A percentile compares a stretch with the other conserved stretches of the same genome.
Conservation (phyloP, 2,113 vertebrate species). For the Stigmatopora argus region DNA sequence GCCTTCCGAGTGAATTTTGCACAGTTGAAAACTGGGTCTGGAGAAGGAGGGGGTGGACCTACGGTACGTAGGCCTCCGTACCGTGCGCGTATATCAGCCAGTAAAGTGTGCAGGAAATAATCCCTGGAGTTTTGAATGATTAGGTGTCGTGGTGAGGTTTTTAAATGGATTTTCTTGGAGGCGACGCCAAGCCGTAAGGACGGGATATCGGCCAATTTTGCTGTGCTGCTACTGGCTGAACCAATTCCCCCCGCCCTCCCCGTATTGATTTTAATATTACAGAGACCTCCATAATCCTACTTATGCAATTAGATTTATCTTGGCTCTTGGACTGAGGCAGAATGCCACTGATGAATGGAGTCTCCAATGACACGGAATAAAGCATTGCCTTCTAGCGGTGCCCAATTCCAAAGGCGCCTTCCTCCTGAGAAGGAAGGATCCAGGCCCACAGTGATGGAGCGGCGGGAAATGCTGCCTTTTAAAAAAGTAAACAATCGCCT, state of each 20-base stretch:
- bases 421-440: constrained; percentile 11
- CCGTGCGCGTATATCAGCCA: constrained; percentile 41
- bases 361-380: constrained; percentile 43
- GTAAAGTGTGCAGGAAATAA: constrained; percentile 50
- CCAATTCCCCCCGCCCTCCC: neutral
- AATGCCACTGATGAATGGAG: constrained; percentile 38
- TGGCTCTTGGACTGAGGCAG: constrained; percentile 30
- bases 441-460: constrained; percentile 36
- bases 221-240: constrained; percentile 41
- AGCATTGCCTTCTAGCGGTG: constrained; percentile 18
- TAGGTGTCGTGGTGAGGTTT: constrained; percentile 46
- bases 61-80: constrained; percentile 39
- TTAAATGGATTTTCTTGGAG: constrained; percentile 57
- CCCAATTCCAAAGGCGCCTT: constrained; percentile 30
- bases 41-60: constrained; percentile 38
- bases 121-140: constrained; percentile 53
- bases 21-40: constrained; percentile 15
- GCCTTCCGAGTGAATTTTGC: constrained; percentile 24
- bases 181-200: constrained; percentile 23
- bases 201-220: constrained; percentile 38
- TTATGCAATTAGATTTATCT: constrained; percentile 54
- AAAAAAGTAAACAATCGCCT: constrained; percentile 36
- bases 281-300: constrained; percentile 49
- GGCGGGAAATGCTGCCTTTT: constrained; percentile 27
- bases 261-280: constrained; percentile 61